These are phyloP conservation scores for Zelleria hepariella DNA, from an alignment of 2,888 invertebrate genomes.

Conservation along the genomic window DNA sequence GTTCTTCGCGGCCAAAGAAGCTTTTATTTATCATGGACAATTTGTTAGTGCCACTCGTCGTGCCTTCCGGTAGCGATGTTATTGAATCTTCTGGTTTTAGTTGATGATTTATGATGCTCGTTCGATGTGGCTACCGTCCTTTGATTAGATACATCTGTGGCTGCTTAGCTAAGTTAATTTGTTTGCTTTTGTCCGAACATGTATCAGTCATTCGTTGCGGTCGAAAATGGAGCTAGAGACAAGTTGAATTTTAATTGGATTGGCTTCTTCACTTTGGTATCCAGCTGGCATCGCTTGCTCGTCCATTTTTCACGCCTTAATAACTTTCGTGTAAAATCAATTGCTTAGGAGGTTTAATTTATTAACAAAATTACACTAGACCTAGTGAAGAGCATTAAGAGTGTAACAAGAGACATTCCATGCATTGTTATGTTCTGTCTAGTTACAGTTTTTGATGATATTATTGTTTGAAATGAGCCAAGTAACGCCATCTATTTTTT, in stretches of 20 bases:
- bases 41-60: conserved; percentile 66
- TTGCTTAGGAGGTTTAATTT: too few species aligned
- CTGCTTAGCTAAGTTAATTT: not conserved
- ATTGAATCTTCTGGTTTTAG: conserved; percentile 68
- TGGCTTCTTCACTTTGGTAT: not conserved
- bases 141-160: conserved; percentile 44
- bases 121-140: conserved; percentile 57
- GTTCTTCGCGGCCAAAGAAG: conserved; percentile 37
- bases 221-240: not conserved
- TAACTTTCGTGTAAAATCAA: too few species aligned
- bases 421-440: too few species aligned
- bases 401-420: too few species aligned
- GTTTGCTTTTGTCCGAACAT: conserved; percentile 1
- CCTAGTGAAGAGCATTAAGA: too few species aligned
- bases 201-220: not conserved
- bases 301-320: not conserved
- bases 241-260: not conserved
- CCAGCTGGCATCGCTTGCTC: not conserved
- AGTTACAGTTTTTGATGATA: too few species aligned
- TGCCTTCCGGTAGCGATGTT: conserved; percentile 65
- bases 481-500: too few species aligned
- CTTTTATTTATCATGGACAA: conserved; percentile 65
- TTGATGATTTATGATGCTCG: conserved; percentile 47
- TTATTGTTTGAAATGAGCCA: too few species aligned
- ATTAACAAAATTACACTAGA: too few species aligned